phyloP scores from a whole-genome alignment of 2,797 vertebrate genomes.

The Sternarchorhynchus goeldii region DNA sequence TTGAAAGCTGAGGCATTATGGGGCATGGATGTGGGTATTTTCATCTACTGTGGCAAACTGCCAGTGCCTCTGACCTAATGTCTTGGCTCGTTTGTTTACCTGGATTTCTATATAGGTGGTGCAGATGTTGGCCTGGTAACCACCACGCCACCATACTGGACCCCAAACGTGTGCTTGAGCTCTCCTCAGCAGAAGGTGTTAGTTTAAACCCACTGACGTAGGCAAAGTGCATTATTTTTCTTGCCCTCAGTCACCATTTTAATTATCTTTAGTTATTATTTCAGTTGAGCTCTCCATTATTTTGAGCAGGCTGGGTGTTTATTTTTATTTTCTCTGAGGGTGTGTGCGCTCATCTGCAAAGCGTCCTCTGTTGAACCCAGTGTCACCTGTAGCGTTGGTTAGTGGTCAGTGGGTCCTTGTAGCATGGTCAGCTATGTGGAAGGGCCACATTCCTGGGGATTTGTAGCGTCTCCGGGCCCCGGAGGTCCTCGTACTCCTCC shows the following conservation, averaged over 20 bases:
- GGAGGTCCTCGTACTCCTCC: constrained; percentile 2
- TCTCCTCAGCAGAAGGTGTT: not conserved
- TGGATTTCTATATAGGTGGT: too few relatives aligned
- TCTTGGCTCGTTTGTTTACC: too few relatives aligned
- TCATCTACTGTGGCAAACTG: too few relatives aligned
- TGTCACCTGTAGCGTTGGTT: constrained; percentile 7
- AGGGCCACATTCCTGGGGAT: constrained; percentile 66
- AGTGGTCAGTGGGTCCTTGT: constrained; percentile 61
- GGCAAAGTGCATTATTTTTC: not conserved
- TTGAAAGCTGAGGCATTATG: too few relatives aligned
- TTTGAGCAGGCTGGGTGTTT: not conserved
- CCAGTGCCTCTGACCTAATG: too few relatives aligned
- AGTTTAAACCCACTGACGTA: not conserved
- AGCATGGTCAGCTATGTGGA: constrained; percentile 56
- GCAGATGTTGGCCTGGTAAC: too few relatives aligned
- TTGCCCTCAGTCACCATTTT: not conserved
- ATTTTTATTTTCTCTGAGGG: not conserved
- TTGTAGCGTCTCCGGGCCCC: constrained; percentile 61
- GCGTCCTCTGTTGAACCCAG: constrained; percentile 37
- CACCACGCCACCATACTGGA: too few relatives aligned
- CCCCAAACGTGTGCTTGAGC: not conserved
- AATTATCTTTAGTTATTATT: not conserved
- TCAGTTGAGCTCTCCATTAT: not conserved
- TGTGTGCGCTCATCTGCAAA: constrained; percentile 23
- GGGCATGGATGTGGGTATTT: too few relatives aligned